Evolutionary conservation across 1,140 invertebrate species (phyloP), one percentile per base, ranked within the genome.

Genomic region (Elymnias hypermnestra): DNA sequence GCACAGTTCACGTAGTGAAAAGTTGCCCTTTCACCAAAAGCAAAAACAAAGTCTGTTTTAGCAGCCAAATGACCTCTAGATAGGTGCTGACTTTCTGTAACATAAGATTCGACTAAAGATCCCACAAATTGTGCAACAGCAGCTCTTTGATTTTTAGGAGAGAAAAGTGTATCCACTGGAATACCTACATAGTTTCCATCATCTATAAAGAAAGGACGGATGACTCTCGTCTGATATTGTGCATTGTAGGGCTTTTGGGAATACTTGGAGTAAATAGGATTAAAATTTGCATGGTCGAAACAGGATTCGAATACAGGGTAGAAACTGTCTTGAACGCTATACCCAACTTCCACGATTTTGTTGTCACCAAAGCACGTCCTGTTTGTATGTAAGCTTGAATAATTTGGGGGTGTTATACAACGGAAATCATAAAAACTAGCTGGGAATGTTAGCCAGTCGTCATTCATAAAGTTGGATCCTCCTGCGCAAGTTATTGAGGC

Each of bases 1-100:
- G 88, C 90, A 0, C 84, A 88, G 57, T 92, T 93, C 0, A 91
- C 85, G 56, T 89, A 92, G 54, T 90, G 89, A 70, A 91, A 92
- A 2, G 91, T 92, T 5, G 89, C 87, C 6, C 89, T 82, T 65
- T 93, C 90, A 2, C 90, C 86, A 21, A 88, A 79, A 0, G 87
- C 90, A 44, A 88, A 91, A 1, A 90, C 84, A 19, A 91, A 91
- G 64, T 93, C 92, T 6, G 88, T 89, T 66, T 92, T 92, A 12
- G 92, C 91, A 0, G 89, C 87, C 9, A 93, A 71, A 71, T 93
- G 92, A 13, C 92, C 91, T 39, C 90, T 79, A 0, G 91, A 88
- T 37, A 93, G 70, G 33, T 65, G 60, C 40, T 79, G 50, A 12
- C 43, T 29, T 9, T 52, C 51, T 2, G 67, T 77, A 1, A 83